These are phyloP conservation scores for cat (Felis catus) DNA, from an alignment of 2,113 vertebrate species.

Conservation along the genomic window F.catus_Fca126_mat1.0 CM031416.1:121900001-121900500, in stretches of 20 bases:
- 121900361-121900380: slow-evolving; percentile 87
- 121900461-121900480: neutral
- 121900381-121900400: slow-evolving; percentile 86
- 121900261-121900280: slow-evolving; percentile 80
- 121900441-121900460: slow-evolving; percentile 56
- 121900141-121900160: slow-evolving; percentile 74
- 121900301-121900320: slow-evolving; percentile 87
- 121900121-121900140: slow-evolving; percentile 76
- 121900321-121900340: slow-evolving; percentile 87
- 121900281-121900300: slow-evolving; percentile 85
- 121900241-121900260: slow-evolving; percentile 71
- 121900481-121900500: slow-evolving; percentile 1
- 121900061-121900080: slow-evolving; percentile 84
- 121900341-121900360: slow-evolving; percentile 86
- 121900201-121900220: slow-evolving; percentile 65
- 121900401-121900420: slow-evolving; percentile 88
- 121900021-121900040: slow-evolving; percentile 88
- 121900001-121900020: slow-evolving; percentile 87
- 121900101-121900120: slow-evolving; percentile 78
- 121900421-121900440: slow-evolving; percentile 86
- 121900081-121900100: slow-evolving; percentile 70
- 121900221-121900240: slow-evolving; percentile 84
- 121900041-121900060: slow-evolving; percentile 89
- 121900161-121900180: slow-evolving; percentile 69
- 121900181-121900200: slow-evolving; percentile 65